Conservation (phyloP, 2,797 vertebrate genomes). For the Apogon hyalosoma region DNA sequence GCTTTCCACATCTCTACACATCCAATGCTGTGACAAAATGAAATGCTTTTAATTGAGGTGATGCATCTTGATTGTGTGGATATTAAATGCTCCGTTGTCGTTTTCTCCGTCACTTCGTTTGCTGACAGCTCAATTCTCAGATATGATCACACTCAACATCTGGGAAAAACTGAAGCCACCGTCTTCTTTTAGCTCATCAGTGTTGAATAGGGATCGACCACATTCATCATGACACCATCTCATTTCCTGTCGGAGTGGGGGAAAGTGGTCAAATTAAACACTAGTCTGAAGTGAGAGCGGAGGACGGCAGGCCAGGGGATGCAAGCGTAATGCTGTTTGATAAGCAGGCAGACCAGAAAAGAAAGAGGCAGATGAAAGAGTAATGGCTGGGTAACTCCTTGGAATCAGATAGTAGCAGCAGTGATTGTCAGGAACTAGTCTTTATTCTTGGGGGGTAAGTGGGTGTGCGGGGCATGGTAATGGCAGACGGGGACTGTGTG, state of each 20-base stretch:
- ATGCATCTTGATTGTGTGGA: conserved; percentile 15
- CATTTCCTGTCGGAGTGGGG: conserved; percentile 63
- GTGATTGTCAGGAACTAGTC: conserved; percentile 54
- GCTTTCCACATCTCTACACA: background rate
- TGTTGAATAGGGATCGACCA: conserved; percentile 67
- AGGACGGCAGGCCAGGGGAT: conserved; percentile 7
- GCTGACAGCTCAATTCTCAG: conserved; percentile 9
- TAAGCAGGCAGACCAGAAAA: conserved; percentile 42
- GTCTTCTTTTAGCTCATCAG: conserved; percentile 65
- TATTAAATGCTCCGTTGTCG: conserved; percentile 14
- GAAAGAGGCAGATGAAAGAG: conserved; percentile 36
- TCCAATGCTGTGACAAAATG: background rate
- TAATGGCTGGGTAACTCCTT: conserved; percentile 55
- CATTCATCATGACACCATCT: conserved; percentile 63
- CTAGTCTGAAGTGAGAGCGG: conserved; percentile 29
- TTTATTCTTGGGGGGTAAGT: conserved; percentile 31
- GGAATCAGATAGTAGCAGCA: conserved; percentile 26
- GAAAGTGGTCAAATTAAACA: conserved; percentile 53
- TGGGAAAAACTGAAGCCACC: conserved; percentile 40
- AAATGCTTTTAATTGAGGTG: background rate
- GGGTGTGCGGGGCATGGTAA: conserved; percentile 46
- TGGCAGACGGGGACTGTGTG: conserved; percentile 10
- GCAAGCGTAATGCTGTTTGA: conserved; percentile 42
- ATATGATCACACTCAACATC: conserved; percentile 44
- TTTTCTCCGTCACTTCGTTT: conserved; percentile 30